Evolutionary conservation across 2,888 invertebrate genomes (phyloP), one percentile per base, ranked within the genome.

Genomic region (Ormyrus nitidulus): DNA sequence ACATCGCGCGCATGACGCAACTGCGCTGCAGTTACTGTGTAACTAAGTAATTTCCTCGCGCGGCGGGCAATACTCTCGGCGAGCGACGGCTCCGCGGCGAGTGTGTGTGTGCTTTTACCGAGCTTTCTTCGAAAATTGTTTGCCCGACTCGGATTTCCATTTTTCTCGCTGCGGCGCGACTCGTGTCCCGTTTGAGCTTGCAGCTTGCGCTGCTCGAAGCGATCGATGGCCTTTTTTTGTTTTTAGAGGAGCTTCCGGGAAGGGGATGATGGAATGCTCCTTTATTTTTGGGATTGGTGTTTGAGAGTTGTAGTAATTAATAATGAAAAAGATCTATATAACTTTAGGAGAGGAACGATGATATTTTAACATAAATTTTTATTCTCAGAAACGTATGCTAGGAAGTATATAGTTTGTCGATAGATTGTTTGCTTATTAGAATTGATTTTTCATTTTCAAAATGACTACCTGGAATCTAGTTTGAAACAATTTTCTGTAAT

Each of bases 21-120:
- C 49, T 5, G 5, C 6, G 64, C 53, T 44, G 65, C 74, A 65
- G 65, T 77, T 68, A 44, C 62, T 70, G 34, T 71, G 71, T 77
- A 77, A 77, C 77, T 71, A 65, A 77, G 58, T 34, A 77, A 71
- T 77, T 77, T 71, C 56, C 64, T 58, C 65, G 8, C 51, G 46
- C 54, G 54, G n/a, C 44, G 44, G 59, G 66, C 68, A 59, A 75
- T 75, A 34, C 34, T 34, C 34, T 4, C 34, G 34, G 34, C 34
- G 2, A 34, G 2, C 34, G 34, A 34, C 3, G 34, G 34, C 34
- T 68, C 68, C 13, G 46, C 11, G 54, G 49, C 44, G 49, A 10
- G 13, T 19, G n/a, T 6, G 49, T 19, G n/a, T 11, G n/a, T 48
- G 6, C 7, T n/a, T 64, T 62, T 62, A 44, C 11, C 34, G 53